Evolutionary conservation across 2,113 vertebrate species (phyloP).

Genomic region (Nerophis lumbriciformis): DNA sequence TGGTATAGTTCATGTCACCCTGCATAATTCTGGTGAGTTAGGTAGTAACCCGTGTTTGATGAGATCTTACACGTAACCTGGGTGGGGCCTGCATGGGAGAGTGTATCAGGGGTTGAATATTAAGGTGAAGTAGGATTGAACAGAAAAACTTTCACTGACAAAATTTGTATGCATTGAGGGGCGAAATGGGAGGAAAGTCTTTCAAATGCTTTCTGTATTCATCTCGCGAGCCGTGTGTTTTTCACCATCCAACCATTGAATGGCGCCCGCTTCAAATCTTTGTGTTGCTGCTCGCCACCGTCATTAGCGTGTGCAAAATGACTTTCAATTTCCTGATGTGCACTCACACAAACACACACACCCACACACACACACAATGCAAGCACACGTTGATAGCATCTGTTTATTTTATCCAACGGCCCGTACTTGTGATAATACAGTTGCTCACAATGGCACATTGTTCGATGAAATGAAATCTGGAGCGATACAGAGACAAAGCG

Average conservation of each 20-base stretch:
- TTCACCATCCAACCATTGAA: slow-evolving; percentile 46
- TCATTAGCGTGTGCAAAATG: slow-evolving; percentile 40
- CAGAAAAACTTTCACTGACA: slow-evolving; percentile 40
- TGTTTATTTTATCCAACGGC: slow-evolving; percentile 46
- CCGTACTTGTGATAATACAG: slow-evolving; percentile 34
- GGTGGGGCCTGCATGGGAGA: slow-evolving; percentile 24
- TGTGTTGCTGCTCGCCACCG: slow-evolving; percentile 39
- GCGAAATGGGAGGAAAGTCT: slow-evolving; percentile 40
- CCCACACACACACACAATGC: background rate
- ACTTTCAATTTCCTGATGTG: slow-evolving; percentile 28
- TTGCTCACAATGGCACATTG: slow-evolving; percentile 50
- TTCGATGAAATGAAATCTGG: slow-evolving; percentile 54
- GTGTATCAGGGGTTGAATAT: slow-evolving; percentile 47
- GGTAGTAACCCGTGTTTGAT: slow-evolving; percentile 21
- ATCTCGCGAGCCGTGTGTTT: slow-evolving; percentile 39
- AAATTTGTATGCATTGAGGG: slow-evolving; percentile 57
- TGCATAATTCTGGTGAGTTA: background rate
- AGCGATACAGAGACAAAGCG: slow-evolving; percentile 30
- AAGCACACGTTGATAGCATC: slow-evolving; percentile 32
- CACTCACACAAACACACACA: slow-evolving; percentile 6
- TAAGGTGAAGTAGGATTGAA: slow-evolving; percentile 11
- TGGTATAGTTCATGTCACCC: no score
- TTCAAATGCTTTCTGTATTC: slow-evolving; percentile 57
- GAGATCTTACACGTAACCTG: slow-evolving; percentile 20
- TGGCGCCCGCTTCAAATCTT: slow-evolving; percentile 47